Evolutionary conservation across 2,888 invertebrate genomes (phyloP), one percentile per base, ranked within the genome.

Genomic region (Scelioninae gen. 2): DNA sequence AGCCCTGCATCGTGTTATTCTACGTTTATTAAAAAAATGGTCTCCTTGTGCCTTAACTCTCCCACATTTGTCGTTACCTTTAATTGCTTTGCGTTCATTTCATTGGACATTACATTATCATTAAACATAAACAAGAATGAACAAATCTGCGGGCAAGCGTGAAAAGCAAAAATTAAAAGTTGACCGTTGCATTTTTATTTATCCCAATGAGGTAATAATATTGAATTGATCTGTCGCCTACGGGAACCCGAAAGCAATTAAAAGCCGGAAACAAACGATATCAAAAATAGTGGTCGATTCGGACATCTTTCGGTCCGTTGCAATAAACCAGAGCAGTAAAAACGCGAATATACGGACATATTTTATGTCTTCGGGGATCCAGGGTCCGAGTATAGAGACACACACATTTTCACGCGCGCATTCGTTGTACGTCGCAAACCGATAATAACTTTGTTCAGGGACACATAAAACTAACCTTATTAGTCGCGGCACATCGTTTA

Each of bases 391-490:
- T 60, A 53, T 67, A 41, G 67, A 68, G 67, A 68, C 41, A 41
- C 71, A 63, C 52, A 52, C 68, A 68, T 68, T 71, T 64, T 58
- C 70, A 19, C 41, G 35, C 11, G 22, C 15, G 60, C 43, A 52
- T 71, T 41, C 41, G 65, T n/a, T 65, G 67, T 58, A 46, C 25
- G 71, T 71, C 46, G 64, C 74, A 41, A 73, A 53, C 67, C 52
- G 69, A 74, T 74, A 74, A 70, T 74, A 74, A 70, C 68, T 76
- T 73, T 73, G 73, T 71, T 71, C 76, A 41, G 58, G 60, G 64
- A 52, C 71, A 71, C 71, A 73, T 76, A 73, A 76, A 76, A 68
- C 73, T 73, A 68, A 71, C 73, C 76, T 71, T 75, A 75, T 75
- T 73, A 73, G 75, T 73, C 69, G 73, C 46, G 58, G 72, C 70